Percentiles rank a stretch among this genome's conserved stretches.
These are phyloP conservation scores for Thaumetopoea pityocampa DNA, from an alignment of 1,140 invertebrate species.

Conservation along the genomic window DNA sequence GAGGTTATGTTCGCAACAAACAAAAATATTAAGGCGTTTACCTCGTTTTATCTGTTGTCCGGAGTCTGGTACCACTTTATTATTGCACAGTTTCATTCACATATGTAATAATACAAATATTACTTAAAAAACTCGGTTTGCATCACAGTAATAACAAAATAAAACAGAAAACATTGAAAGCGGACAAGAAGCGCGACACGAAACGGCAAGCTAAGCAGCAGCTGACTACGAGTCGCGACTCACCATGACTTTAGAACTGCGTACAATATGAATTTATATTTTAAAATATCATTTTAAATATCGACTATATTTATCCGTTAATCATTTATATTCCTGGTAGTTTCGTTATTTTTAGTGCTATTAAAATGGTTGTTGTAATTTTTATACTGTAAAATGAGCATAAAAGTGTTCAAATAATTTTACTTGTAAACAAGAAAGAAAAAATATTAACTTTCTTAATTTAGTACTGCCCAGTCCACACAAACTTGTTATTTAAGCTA, in stretches of 20 bases:
- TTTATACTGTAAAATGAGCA: too few relatives aligned
- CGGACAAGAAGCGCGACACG: constrained; percentile 77
- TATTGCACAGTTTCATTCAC: constrained; percentile 62
- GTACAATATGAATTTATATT: constrained; percentile 13
- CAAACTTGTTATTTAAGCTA: background rate
- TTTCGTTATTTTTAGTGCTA: too few relatives aligned
- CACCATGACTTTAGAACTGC: constrained; percentile 51
- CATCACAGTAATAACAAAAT: constrained; percentile 77
- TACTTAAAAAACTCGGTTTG: constrained; percentile 71
- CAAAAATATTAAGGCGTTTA: constrained; percentile 76
- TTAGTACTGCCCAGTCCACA: background rate
- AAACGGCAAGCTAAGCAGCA: constrained; percentile 77
- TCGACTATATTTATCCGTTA: too few relatives aligned
- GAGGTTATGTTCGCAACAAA: constrained; percentile 74
- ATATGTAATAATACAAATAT: constrained; percentile 54
- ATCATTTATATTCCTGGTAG: too few relatives aligned
- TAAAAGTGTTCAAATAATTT: too few relatives aligned
- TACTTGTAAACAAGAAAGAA: too few relatives aligned
- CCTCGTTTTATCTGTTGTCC: constrained; percentile 57
- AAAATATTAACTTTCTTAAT: too few relatives aligned
- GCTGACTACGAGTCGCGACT: constrained; percentile 67
- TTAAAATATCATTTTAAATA: constrained; percentile 1
- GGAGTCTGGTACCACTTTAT: constrained; percentile 56
- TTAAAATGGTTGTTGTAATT: too few relatives aligned
- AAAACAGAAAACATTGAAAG: constrained; percentile 77